phyloP scores from a whole-genome alignment of 1,140 invertebrate species.

The Psix sp. region DNA sequence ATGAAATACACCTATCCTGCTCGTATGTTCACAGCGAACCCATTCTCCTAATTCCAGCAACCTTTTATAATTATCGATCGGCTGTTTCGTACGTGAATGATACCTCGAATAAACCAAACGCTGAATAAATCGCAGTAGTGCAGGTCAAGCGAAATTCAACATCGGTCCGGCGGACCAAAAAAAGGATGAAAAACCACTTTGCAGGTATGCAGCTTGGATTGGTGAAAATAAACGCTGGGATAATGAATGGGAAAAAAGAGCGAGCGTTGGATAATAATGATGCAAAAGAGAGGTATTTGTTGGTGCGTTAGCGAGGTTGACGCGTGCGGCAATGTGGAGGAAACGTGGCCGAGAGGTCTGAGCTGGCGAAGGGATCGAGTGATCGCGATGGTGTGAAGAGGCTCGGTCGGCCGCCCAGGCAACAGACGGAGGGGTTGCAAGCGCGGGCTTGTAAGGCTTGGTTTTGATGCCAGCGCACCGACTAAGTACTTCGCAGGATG shows the following conservation, averaged over 20 bases:
- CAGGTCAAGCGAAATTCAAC: slow-evolving; percentile 30
- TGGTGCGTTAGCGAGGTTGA: neutral
- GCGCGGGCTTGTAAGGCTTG: slow-evolving; percentile 30
- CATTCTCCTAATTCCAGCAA: slow-evolving; percentile 43
- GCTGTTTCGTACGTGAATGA: slow-evolving; percentile 32
- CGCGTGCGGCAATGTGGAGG: neutral
- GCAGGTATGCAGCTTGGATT: no score
- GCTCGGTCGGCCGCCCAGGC: slow-evolving; percentile 8
- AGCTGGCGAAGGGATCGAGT: neutral
- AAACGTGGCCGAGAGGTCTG: neutral
- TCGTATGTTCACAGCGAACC: slow-evolving; percentile 21
- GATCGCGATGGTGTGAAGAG: neutral
- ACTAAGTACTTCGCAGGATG: slow-evolving; percentile 26
- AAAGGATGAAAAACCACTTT: neutral
- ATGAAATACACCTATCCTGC: slow-evolving; percentile 44
- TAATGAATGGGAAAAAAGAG: neutral
- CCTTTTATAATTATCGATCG: slow-evolving; percentile 55
- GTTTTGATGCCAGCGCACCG: slow-evolving; percentile 10
- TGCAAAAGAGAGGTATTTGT: neutral
- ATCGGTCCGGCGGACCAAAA: neutral
- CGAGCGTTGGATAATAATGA: neutral
- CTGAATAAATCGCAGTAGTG: slow-evolving; percentile 32
- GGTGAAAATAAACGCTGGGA: neutral
- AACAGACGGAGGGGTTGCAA: slow-evolving; percentile 4
- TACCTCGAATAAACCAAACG: slow-evolving; percentile 34